Percentiles rank a stretch among this genome's conserved stretches.
phyloP scores from a whole-genome alignment of 2,113 vertebrate species.

The Pseudopipra pipra region DNA sequence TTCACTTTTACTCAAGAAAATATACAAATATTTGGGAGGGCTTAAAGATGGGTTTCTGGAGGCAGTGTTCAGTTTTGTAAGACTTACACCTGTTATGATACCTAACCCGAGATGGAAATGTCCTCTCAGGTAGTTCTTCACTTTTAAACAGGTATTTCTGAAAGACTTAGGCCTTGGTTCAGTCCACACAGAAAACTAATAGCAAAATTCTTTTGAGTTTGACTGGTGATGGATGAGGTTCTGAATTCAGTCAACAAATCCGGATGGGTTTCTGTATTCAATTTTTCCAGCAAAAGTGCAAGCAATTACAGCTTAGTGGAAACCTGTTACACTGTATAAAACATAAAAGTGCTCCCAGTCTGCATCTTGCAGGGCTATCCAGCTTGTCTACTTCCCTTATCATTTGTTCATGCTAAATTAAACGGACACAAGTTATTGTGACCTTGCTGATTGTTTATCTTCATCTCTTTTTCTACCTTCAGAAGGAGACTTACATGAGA shows the following conservation, averaged over 20 bases:
- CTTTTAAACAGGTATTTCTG: background rate
- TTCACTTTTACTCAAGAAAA: conserved; percentile 2
- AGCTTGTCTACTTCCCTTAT: background rate
- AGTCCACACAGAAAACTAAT: background rate
- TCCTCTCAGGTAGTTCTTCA: background rate
- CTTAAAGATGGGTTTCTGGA: background rate
- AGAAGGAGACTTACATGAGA: background rate
- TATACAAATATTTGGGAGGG: background rate
- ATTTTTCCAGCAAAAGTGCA: background rate
- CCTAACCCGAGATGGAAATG: background rate
- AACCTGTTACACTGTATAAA: background rate
- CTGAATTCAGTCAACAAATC: background rate
- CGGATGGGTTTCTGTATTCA: background rate
- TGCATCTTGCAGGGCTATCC: background rate
- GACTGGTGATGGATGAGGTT: background rate
- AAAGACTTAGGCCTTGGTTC: background rate
- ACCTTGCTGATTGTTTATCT: background rate
- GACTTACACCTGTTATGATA: background rate
- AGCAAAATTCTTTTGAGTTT: background rate
- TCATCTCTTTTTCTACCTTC: background rate
- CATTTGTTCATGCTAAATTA: background rate
- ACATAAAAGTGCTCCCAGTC: background rate
- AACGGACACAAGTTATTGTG: background rate
- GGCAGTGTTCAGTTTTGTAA: background rate
- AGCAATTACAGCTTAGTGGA: background rate